Evolutionary conservation across 1,140 invertebrate species (phyloP).

Genomic region (Anastrepha obliqua): DNA sequence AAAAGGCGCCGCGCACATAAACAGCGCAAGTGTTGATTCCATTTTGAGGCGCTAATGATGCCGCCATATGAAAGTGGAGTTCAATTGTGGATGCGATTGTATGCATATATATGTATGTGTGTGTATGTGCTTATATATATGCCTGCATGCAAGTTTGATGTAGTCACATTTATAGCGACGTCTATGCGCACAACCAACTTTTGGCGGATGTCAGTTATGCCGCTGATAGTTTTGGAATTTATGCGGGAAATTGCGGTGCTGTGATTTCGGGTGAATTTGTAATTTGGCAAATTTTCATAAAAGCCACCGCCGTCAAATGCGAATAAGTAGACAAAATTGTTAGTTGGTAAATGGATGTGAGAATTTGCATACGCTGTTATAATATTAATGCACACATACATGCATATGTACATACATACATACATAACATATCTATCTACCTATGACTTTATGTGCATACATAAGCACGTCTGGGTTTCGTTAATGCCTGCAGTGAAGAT

Average conservation of each 20-base stretch:
- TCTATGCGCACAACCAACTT: too few relatives aligned
- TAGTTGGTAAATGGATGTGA: slow-evolving; percentile 32
- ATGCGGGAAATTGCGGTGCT: slow-evolving; percentile 25
- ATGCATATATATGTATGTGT: neutral
- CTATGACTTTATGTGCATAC: too few relatives aligned
- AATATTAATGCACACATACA: neutral
- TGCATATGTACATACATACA: neutral
- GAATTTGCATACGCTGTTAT: slow-evolving; percentile 3
- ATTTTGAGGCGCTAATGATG: slow-evolving; percentile 51
- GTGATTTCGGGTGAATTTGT: slow-evolving; percentile 43
- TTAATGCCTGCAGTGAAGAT: too few relatives aligned
- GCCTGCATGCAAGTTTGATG: neutral
- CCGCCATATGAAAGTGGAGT: slow-evolving; percentile 44
- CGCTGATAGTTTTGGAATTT: slow-evolving; percentile 33
- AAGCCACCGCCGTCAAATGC: slow-evolving; percentile 28
- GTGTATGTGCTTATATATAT: neutral
- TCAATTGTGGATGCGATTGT: neutral
- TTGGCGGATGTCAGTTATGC: neutral
- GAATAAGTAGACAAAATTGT: slow-evolving; percentile 33
- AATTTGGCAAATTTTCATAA: slow-evolving; percentile 42
- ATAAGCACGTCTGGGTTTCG: too few relatives aligned
- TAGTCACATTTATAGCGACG: too few relatives aligned
- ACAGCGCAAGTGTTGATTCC: slow-evolving; percentile 36
- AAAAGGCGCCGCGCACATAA: slow-evolving; percentile 21
- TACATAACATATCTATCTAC: neutral